Base-by-base conservation (phyloP, 2,797 vertebrate species). In the Artibeus jamaicensis region DNA sequence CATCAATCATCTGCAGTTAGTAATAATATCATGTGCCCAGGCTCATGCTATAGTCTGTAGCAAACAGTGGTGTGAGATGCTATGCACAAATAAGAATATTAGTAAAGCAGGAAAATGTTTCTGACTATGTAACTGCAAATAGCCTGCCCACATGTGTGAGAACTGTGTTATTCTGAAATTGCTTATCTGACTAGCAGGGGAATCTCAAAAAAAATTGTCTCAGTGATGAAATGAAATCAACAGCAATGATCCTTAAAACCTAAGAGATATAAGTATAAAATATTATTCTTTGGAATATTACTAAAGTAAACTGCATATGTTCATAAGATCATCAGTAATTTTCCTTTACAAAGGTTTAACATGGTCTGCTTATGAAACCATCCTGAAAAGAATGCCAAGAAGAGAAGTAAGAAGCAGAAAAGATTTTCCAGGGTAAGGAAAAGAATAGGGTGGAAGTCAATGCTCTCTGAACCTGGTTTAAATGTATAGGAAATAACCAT, bases 381-480 rank as follows among this genome's bases (percentile, higher is more conserved):
- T 50, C 73, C 74, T 55, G 82, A 65, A 96, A 94, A 96, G 73
- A 90, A 94, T 82, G 53, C 22, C 85, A 89, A 79, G 84, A 89
- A 93, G 48, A 89, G 81, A 46, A 90, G 50, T 32, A 46, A 46
- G 29, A 68, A 70, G 44, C 55, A 86, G 8, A 70, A n/a, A 84
- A 53, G 21, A 81, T 77, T 50, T 76, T 48, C 50, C 73, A 44
- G 37, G 39, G 37, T 24, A 50, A 91, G 29, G 39, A 62, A 10
- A 71, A 59, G 48, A 48, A 67, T 4, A 32, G 76, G 50, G 39
- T 32, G 8, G 48, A 39, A 88, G 50, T n/a, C 68, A 62, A 71
- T 10, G 71, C 37, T 59, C 12, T 68, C 71, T 65, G 59, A 93
- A 89, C 5, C 34, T 73, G 55, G n/a, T 59, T 91, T 65, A 46